Conservation (phyloP, 92 coral and sea anemone genomes). For the Parazoanthus swiftii region DNA sequence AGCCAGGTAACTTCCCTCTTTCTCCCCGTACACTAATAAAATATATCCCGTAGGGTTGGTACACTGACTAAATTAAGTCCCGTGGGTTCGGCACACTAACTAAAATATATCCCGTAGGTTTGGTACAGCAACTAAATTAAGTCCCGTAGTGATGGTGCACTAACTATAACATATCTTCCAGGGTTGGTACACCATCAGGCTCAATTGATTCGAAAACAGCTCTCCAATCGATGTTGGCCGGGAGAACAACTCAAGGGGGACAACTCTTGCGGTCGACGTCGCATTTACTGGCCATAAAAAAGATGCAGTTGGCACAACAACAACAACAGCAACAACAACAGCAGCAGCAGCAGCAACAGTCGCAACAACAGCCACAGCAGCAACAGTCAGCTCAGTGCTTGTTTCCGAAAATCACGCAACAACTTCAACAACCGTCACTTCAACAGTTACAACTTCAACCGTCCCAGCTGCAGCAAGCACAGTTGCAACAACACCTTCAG, state of each 20-base stretch:
- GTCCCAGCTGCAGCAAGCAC: slow-evolving; percentile 50
- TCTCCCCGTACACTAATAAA: not conserved
- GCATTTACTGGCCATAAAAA: slow-evolving; percentile 23
- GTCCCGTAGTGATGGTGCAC: not conserved
- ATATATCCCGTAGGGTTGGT: too few relatives aligned
- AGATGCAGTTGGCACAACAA: slow-evolving; percentile 38
- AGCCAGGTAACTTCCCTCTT: slow-evolving; percentile 6
- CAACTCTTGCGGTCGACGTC: slow-evolving; percentile 32
- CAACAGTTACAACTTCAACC: slow-evolving; percentile 53
- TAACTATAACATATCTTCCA: not conserved
- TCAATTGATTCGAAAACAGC: slow-evolving; percentile 52
- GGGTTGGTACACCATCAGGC: slow-evolving; percentile 48
- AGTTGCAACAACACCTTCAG: slow-evolving; percentile 29
- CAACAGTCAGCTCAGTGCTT: slow-evolving; percentile 55
- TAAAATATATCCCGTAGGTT: too few relatives aligned
- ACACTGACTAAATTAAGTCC: too few relatives aligned
- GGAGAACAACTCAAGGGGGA: slow-evolving; percentile 24
- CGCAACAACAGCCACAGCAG: slow-evolving; percentile 60
- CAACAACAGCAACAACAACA: slow-evolving; percentile 79
- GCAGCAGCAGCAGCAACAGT: slow-evolving; percentile 55
- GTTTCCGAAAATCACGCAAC: slow-evolving; percentile 20
- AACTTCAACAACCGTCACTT: slow-evolving; percentile 42
- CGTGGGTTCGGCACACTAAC: too few relatives aligned
- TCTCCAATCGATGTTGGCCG: slow-evolving; percentile 55
- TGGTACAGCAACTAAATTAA: too few relatives aligned